Evolutionary conservation across 2,888 invertebrate genomes (phyloP).

Genomic region (Luperina nickerlii): DNA sequence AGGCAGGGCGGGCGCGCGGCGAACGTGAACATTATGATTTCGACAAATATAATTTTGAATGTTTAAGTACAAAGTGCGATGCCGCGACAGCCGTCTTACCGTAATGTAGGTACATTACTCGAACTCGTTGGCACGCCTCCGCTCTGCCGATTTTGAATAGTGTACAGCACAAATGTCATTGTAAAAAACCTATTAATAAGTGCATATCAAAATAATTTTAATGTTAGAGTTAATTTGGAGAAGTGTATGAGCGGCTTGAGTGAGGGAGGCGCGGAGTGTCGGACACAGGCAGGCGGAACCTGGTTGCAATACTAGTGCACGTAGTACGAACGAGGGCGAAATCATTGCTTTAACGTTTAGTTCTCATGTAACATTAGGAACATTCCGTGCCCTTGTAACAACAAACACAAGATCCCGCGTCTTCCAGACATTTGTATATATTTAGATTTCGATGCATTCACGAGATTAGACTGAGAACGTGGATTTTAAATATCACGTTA

Average conservation of each 20-base stretch:
- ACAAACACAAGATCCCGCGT: slow-evolving; percentile 58
- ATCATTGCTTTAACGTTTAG: slow-evolving; percentile 41
- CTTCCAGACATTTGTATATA: slow-evolving; percentile 60
- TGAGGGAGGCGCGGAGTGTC: slow-evolving; percentile 68
- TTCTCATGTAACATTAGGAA: slow-evolving; percentile 39
- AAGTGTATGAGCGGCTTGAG: slow-evolving; percentile 75
- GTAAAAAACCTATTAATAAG: slow-evolving; percentile 87
- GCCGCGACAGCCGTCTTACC: slow-evolving; percentile 69
- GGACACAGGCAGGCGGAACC: slow-evolving; percentile 64
- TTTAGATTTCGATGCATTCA: slow-evolving; percentile 56
- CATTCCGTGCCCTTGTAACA: slow-evolving; percentile 60
- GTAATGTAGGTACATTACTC: slow-evolving; percentile 71
- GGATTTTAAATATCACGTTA: slow-evolving; percentile 49
- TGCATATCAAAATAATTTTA: slow-evolving; percentile 89
- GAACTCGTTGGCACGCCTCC: slow-evolving; percentile 70
- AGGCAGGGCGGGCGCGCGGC: slow-evolving; percentile 73
- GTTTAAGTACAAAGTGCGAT: slow-evolving; percentile 81
- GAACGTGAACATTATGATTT: slow-evolving; percentile 71
- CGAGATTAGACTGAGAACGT: slow-evolving; percentile 60
- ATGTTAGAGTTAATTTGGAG: slow-evolving; percentile 85
- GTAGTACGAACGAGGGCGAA: slow-evolving; percentile 42
- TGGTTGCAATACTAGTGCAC: slow-evolving; percentile 61
- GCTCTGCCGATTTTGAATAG: slow-evolving; percentile 74
- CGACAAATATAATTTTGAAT: slow-evolving; percentile 70
- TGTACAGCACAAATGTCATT: slow-evolving; percentile 89